These are phyloP conservation scores for Phasianus colchicus DNA, from an alignment of 2,113 vertebrate genomes.

Conservation along the genomic window DNA sequence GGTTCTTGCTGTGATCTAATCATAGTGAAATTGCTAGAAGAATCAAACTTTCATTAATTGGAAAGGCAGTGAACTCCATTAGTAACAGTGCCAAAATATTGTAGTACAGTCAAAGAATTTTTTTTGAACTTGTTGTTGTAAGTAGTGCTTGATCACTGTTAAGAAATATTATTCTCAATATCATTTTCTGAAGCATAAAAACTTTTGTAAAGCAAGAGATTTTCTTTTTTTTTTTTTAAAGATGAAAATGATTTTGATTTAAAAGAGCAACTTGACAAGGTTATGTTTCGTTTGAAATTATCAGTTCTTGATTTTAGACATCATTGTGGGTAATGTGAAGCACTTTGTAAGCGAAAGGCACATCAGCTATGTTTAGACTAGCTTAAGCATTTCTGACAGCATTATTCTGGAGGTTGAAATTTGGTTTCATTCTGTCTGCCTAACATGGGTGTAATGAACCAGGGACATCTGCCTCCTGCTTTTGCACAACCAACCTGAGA, in stretches of 20 bases:
- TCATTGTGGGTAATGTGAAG: neutral
- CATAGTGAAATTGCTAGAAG: slow-evolving; percentile 26
- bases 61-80: slow-evolving; percentile 35
- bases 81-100: slow-evolving; percentile 47
- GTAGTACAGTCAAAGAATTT: slow-evolving; percentile 34
- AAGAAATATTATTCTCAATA: slow-evolving; percentile 18
- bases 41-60: slow-evolving; percentile 37
- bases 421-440: neutral
- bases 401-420: neutral
- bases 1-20: slow-evolving; percentile 48
- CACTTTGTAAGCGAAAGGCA: neutral
- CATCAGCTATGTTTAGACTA: neutral
- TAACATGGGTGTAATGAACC: neutral
- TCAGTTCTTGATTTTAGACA: neutral
- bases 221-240: neutral
- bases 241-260: neutral
- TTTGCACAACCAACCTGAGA: neutral
- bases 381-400: neutral
- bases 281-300: slow-evolving; percentile 1
- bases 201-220: neutral
- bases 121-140: slow-evolving; percentile 60
- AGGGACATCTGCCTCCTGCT: neutral
- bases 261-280: neutral
- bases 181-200: slow-evolving; percentile 43
- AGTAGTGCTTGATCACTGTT: slow-evolving; percentile 15